A percentile compares a stretch with the other conserved stretches of the same genome.
These are phyloP conservation scores for Orientallactaga sibirica DNA, from an alignment of 2,797 vertebrate genomes.

Conservation along the genomic window DNA sequence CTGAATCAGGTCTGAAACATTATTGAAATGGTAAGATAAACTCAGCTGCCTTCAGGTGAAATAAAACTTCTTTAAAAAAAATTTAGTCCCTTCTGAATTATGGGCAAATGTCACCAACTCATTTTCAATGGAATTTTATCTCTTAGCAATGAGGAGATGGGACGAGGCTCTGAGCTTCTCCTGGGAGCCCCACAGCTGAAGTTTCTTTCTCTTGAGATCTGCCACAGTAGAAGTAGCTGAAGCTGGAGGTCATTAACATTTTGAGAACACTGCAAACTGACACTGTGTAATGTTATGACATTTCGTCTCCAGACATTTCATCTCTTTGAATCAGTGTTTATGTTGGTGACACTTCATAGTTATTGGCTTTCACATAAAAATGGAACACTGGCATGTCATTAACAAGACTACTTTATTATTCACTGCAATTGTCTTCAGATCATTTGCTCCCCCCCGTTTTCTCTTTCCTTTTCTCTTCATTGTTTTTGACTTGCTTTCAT, in stretches of 20 bases:
- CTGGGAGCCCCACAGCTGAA: conserved; percentile 1
- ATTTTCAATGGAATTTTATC: conserved; percentile 73
- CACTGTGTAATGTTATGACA: conserved; percentile 76
- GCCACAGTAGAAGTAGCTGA: conserved; percentile 29
- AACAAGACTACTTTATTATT: conserved; percentile 61
- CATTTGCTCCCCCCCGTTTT: no score
- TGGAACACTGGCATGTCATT: conserved; percentile 48
- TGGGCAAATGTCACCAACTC: conserved; percentile 73
- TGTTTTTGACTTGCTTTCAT: conserved; percentile 11
- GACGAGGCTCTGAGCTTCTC: not conserved
- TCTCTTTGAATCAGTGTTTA: conserved; percentile 83
- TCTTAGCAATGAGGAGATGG: not conserved
- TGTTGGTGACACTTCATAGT: conserved; percentile 69
- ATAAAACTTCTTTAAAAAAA: conserved; percentile 57
- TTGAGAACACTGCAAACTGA: conserved; percentile 76
- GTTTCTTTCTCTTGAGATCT: conserved; percentile 44
- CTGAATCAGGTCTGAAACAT: conserved; percentile 75
- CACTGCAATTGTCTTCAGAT: conserved; percentile 11
- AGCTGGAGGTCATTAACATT: conserved; percentile 76
- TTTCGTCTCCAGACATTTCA: conserved; percentile 78
- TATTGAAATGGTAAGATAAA: conserved; percentile 75
- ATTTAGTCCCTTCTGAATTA: conserved; percentile 68
- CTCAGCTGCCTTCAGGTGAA: conserved; percentile 49
- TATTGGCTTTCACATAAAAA: conserved; percentile 77
- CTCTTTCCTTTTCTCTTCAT: not conserved